Conservation (phyloP, 1,140 invertebrate species). For the Drosophila busckii region DNA sequence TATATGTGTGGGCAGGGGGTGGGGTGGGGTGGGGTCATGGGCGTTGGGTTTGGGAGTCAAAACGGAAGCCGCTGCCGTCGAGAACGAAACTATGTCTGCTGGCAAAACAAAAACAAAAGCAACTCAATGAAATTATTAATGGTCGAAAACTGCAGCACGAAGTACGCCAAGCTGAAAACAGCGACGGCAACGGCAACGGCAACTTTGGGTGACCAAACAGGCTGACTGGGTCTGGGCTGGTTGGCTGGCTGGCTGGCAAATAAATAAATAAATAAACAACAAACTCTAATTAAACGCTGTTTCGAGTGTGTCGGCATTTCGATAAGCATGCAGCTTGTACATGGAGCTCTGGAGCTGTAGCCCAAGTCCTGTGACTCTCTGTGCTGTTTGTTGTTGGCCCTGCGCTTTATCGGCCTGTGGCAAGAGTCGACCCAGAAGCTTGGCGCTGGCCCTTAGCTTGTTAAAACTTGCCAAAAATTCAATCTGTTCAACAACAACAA, state of each 20-base stretch:
- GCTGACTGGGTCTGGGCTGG: slow-evolving; percentile 2
- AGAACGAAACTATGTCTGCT: too few species aligned
- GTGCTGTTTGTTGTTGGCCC: not conserved
- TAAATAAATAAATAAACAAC: slow-evolving; percentile 72
- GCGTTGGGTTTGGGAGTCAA: slow-evolving; percentile 1
- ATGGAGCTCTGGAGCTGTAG: too few species aligned
- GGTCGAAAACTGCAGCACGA: slow-evolving; percentile 58
- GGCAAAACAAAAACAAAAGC: slow-evolving; percentile 15
- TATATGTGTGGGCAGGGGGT: not conserved
- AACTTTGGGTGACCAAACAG: slow-evolving; percentile 31
- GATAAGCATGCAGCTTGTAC: too few species aligned
- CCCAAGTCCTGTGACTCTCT: slow-evolving; percentile 25
- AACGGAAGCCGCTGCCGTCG: slow-evolving; percentile 51
- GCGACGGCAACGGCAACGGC: slow-evolving; percentile 2
- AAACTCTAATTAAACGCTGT: slow-evolving; percentile 74
- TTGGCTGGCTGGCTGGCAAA: slow-evolving; percentile 19
- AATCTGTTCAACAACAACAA: slow-evolving; percentile 47
- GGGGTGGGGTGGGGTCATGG: not conserved
- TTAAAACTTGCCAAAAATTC: slow-evolving; percentile 68
- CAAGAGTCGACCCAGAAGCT: slow-evolving; percentile 18
- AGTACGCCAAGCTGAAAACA: not conserved
- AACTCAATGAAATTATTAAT: slow-evolving; percentile 72
- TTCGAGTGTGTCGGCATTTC: slow-evolving; percentile 45
- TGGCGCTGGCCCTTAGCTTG: slow-evolving; percentile 33
- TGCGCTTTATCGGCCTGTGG: slow-evolving; percentile 24